phyloP scores from a whole-genome alignment of 2,113 vertebrate genomes.

The Eurypyga helias region DNA sequence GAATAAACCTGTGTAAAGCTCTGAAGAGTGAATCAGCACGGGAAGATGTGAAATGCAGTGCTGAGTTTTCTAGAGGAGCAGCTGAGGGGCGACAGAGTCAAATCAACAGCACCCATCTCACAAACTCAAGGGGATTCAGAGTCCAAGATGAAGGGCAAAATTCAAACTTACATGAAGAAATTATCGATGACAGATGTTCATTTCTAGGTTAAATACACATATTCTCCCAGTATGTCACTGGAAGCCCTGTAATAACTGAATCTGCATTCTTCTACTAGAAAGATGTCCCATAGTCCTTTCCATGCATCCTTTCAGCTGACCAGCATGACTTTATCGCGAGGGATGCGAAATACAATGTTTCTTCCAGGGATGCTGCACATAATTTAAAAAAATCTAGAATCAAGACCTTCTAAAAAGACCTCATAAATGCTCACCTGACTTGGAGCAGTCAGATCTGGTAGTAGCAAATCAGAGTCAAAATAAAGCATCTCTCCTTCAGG shows the following conservation, averaged over 20 bases:
- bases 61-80: not conserved
- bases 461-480: not conserved
- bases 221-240: not conserved
- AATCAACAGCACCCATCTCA: not conserved
- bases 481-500: not conserved
- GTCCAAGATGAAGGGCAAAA: not conserved
- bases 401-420: not conserved
- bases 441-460: not conserved
- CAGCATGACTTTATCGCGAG: not conserved
- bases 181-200: not conserved
- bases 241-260: not conserved
- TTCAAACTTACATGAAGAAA: not conserved
- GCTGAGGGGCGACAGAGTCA: not conserved
- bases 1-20: not conserved
- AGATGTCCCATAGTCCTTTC: not conserved
- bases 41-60: not conserved
- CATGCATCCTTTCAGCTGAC: not conserved
- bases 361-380: not conserved
- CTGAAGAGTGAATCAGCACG: not conserved
- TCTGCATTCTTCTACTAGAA: not conserved
- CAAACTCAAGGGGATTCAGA: not conserved
- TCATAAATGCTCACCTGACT: not conserved
- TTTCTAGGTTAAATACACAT: not conserved
- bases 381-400: not conserved
- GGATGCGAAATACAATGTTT: not conserved